Evolutionary conservation across 2,888 invertebrate species (phyloP), one percentile per base, ranked within the genome.

Genomic region (Formica aserva): DNA sequence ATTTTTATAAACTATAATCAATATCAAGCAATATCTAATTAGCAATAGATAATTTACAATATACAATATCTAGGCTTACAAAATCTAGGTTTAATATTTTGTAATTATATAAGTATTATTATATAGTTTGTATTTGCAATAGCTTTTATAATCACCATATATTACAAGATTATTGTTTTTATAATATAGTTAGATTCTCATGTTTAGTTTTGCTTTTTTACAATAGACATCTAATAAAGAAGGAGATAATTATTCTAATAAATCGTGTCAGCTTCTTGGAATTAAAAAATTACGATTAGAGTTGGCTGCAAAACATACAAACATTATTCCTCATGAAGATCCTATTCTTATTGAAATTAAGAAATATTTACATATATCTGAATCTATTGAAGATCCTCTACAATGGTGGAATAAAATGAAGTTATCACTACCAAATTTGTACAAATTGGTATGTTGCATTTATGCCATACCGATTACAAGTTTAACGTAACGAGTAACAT

Each of bases 381-480:
- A 71, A 55, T 71, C 52, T 22, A 55, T 71, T 8, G 52, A 71
- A 4, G 71, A 71, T 71, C 35, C 15, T 35, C 9, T 71, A 11
- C 22, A 72, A 11, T 72, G 18, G 72, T 72, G 72, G 57, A 57
- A 57, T 41, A 57, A 72, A 57, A 72, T 72, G 26, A 57, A 57
- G 0, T 72, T 41, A 1, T 72, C 57, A 38, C 5, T 72, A 38
- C 26, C 55, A 35, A 71, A 55, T 55, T 35, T 55, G 15, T 55
- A 71, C 22, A 71, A 55, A 55, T 55, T 55, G 22, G 9, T 71
- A 15, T 71, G 55, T 1, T 55, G 38, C 11, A 72, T 57, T 72
- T 72, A 55, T 72, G 57, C 38, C 4, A 72, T 72, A 26, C 26
- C 72, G 3, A 72, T 72, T 4, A 72, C 72, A 72, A 72, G 72